These are phyloP conservation scores for Meiosimyza decipiens DNA, from an alignment of 2,888 invertebrate species.

Conservation along the genomic window DNA sequence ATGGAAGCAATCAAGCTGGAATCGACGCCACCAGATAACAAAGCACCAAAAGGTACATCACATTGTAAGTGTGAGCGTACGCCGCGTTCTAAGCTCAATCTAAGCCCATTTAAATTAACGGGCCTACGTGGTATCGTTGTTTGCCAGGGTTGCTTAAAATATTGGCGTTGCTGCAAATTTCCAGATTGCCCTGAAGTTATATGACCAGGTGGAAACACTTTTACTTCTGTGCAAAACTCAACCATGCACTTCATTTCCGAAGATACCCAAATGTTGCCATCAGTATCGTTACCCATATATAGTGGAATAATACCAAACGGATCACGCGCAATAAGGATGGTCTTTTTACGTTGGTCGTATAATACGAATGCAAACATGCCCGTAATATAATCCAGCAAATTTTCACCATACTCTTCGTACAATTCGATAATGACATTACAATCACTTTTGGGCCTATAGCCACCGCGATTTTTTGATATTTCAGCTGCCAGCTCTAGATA, in stretches of 20 bases:
- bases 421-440: slow-evolving; percentile 64
- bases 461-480: slow-evolving; percentile 57
- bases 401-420: slow-evolving; percentile 59
- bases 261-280: slow-evolving; percentile 64
- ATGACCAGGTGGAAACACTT: slow-evolving; percentile 62
- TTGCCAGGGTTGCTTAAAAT: slow-evolving; percentile 60
- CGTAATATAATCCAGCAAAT: slow-evolving; percentile 58
- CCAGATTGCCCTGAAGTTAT: slow-evolving; percentile 55
- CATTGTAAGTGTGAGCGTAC: slow-evolving; percentile 66
- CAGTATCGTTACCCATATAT: slow-evolving; percentile 61
- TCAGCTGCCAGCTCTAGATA: slow-evolving; percentile 60
- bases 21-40: slow-evolving; percentile 66
- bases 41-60: slow-evolving; percentile 64
- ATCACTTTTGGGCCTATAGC: slow-evolving; percentile 63
- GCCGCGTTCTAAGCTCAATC: slow-evolving; percentile 59
- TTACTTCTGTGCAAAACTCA: slow-evolving; percentile 56
- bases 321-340: slow-evolving; percentile 62
- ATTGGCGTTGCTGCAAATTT: slow-evolving; percentile 52
- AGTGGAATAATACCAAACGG: slow-evolving; percentile 67
- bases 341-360: slow-evolving; percentile 58
- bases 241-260: slow-evolving; percentile 66
- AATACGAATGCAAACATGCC: slow-evolving; percentile 66
- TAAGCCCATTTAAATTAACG: slow-evolving; percentile 49
- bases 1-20: slow-evolving; percentile 66
- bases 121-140: slow-evolving; percentile 16